phyloP scores from a whole-genome alignment of 2,888 invertebrate species.

The Elmis aenea region DNA sequence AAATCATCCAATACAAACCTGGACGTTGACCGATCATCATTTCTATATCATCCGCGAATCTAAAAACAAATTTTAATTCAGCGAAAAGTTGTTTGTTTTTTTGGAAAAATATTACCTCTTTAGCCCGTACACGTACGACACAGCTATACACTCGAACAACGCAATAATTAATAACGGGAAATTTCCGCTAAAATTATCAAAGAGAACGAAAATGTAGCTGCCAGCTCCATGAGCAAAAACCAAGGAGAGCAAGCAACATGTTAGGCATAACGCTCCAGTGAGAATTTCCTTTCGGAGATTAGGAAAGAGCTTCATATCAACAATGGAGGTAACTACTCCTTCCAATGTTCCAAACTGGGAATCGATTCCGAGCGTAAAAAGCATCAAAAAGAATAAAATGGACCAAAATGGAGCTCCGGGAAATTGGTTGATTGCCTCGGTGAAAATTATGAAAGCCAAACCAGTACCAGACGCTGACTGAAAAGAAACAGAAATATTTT shows the following conservation, averaged over 20 bases:
- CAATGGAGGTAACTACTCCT: constrained; percentile 91
- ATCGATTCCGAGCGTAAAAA: constrained; percentile 93
- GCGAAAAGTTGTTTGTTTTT: constrained; percentile 19
- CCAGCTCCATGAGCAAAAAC: constrained; percentile 90
- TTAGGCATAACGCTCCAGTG: constrained; percentile 73
- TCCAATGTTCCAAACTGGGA: constrained; percentile 95
- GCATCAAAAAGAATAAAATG: constrained; percentile 92
- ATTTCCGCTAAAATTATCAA: constrained; percentile 91
- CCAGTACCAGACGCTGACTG: constrained; percentile 96
- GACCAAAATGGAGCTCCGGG: constrained; percentile 96
- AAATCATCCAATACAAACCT: constrained; percentile 85
- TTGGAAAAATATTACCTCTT: constrained; percentile 68
- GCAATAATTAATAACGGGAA: constrained; percentile 90
- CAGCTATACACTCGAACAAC: constrained; percentile 86
- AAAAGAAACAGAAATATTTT: constrained; percentile 33
- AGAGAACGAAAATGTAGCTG: constrained; percentile 88
- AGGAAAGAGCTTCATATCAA: constrained; percentile 91
- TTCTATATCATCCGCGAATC: constrained; percentile 91
- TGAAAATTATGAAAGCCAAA: constrained; percentile 94
- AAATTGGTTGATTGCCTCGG: constrained; percentile 96
- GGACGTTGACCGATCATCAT: constrained; percentile 90
- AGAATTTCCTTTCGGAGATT: constrained; percentile 85
- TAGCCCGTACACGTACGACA: constrained; percentile 90
- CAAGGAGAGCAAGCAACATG: constrained; percentile 82
- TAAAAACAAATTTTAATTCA: constrained; percentile 41